Evolutionary conservation across 2,113 vertebrate species (phyloP).

Genomic region (Xyliphius kryptos): DNA sequence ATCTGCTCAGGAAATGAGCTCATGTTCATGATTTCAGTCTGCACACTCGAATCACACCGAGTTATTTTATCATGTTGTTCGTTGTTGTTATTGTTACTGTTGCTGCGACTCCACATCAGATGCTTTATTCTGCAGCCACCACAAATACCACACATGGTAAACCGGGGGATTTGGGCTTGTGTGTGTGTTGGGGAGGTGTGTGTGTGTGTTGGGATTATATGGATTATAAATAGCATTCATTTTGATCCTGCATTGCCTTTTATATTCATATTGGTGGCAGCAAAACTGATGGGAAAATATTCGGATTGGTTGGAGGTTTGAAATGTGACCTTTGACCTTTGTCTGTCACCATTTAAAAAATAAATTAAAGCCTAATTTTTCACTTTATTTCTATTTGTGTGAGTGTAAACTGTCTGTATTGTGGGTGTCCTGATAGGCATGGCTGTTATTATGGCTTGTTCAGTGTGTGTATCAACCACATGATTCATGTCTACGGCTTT

Average conservation of each 20-base stretch:
- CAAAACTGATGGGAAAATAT: too few species aligned
- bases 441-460: constrained; percentile 15
- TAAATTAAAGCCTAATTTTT: too few species aligned
- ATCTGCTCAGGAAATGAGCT: constrained; percentile 53
- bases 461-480: constrained; percentile 9
- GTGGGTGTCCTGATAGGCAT: constrained; percentile 21
- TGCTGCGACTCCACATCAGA: constrained; percentile 15
- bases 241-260: too few species aligned
- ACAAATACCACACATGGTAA: constrained; percentile 13
- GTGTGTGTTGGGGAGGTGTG: too few species aligned
- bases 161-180: constrained; percentile 2
- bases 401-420: too few species aligned
- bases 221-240: background rate
- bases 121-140: constrained; percentile 3
- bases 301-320: too few species aligned
- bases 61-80: too few species aligned
- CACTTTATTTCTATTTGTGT: too few species aligned
- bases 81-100: constrained; percentile 8
- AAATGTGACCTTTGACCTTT: too few species aligned
- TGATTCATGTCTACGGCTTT: background rate
- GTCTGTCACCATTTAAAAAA: too few species aligned
- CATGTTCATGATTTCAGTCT: constrained; percentile 49
- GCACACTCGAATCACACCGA: constrained; percentile 31
- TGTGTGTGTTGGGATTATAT: constrained; percentile 2
- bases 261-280: too few species aligned